Evolutionary conservation across 2,888 invertebrate genomes (phyloP).

Genomic region (Metallyticus violacea): DNA sequence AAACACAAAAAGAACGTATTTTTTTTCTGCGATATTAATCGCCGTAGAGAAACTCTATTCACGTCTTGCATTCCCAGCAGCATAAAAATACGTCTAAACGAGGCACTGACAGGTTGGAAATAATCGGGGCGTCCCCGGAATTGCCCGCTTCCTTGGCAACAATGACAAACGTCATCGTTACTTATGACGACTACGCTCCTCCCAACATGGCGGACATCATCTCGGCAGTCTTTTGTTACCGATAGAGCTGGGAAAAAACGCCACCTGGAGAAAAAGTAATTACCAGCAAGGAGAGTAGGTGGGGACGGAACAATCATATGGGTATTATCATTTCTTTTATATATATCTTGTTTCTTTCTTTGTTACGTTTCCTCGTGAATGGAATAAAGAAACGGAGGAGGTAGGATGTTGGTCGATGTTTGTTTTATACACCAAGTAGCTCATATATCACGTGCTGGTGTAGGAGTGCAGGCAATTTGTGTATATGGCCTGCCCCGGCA

Average conservation of each 20-base stretch:
- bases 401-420: neutral
- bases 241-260: neutral
- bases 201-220: neutral
- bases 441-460: neutral
- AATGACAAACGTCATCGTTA: neutral
- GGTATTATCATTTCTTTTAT: neutral
- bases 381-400: neutral
- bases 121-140: neutral
- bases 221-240: neutral
- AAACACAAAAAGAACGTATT: neutral
- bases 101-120: neutral
- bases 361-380: neutral
- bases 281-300: neutral
- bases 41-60: neutral
- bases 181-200: neutral
- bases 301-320: neutral
- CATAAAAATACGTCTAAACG: neutral
- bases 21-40: neutral
- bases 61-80: no score
- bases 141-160: neutral
- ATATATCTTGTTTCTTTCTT: neutral
- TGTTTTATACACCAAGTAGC: neutral
- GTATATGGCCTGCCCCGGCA: neutral
- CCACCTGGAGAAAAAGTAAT: neutral
- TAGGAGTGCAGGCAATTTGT: neutral